phyloP scores from a whole-genome alignment of 2,797 vertebrate species.

The Sebastes taczanowskii region DNA sequence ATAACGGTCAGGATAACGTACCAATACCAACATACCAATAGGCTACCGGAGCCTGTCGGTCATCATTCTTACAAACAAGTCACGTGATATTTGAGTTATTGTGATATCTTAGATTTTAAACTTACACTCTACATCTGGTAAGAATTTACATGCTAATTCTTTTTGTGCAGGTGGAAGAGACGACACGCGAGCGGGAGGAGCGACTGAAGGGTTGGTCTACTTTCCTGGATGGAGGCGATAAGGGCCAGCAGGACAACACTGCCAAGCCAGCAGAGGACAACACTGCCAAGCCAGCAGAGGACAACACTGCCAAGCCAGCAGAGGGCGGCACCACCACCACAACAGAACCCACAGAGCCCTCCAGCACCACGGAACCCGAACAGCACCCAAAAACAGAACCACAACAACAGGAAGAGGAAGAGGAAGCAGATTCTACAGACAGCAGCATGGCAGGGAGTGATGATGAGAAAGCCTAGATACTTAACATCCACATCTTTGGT shows the following conservation, averaged over 20 bases:
- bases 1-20: background rate
- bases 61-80: background rate
- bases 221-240: conserved; percentile 81
- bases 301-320: conserved; percentile 29
- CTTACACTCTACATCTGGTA: too few relatives aligned
- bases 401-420: conserved; percentile 23
- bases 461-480: conserved; percentile 78
- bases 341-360: conserved; percentile 30
- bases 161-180: conserved; percentile 90
- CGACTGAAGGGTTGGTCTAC: conserved; percentile 91
- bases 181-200: conserved; percentile 93
- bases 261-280: conserved; percentile 19
- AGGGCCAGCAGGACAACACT: conserved; percentile 21
- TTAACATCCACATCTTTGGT: background rate
- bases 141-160: background rate
- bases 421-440: conserved; percentile 86
- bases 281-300: conserved; percentile 6
- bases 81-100: background rate
- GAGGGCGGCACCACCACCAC: conserved; percentile 52
- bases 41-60: background rate
- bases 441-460: conserved; percentile 93
- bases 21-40: too few relatives aligned
- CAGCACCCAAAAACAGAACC: conserved; percentile 39
- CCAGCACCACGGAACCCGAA: conserved; percentile 56
- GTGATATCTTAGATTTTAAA: background rate